phyloP scores from a whole-genome alignment of 1,140 invertebrate genomes.

The Sminthurinus signatus region DNA sequence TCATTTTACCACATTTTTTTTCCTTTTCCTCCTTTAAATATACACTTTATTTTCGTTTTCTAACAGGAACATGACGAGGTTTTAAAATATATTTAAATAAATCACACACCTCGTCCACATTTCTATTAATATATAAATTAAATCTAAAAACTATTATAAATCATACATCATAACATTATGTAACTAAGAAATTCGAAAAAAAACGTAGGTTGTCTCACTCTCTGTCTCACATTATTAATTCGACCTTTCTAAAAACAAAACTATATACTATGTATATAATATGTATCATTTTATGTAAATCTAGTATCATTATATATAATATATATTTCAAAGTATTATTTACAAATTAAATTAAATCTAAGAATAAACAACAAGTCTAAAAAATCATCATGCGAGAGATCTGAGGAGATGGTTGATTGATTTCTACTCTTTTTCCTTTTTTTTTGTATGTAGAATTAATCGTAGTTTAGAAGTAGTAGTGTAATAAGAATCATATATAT shows the following conservation, averaged over 20 bases:
- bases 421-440: background rate
- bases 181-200: no score
- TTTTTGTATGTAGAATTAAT: background rate
- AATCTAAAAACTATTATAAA: no score
- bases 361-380: background rate
- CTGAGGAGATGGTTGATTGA: conserved; percentile 7
- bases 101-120: background rate
- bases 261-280: no score
- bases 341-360: background rate
- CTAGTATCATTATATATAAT: background rate
- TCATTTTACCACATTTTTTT: background rate
- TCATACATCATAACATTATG: no score
- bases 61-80: conserved; percentile 3
- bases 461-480: no score
- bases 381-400: conserved; percentile 3
- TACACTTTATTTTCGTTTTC: conserved; percentile 5
- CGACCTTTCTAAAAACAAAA: no score
- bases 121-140: background rate
- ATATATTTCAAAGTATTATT: background rate
- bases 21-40: background rate
- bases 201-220: no score
- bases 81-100: background rate
- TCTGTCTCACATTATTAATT: no score
- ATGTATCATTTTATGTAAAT: no score
- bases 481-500: no score